These are phyloP conservation scores for Xiphydria camelus DNA, from an alignment of 2,888 invertebrate species.

Conservation along the genomic window DNA sequence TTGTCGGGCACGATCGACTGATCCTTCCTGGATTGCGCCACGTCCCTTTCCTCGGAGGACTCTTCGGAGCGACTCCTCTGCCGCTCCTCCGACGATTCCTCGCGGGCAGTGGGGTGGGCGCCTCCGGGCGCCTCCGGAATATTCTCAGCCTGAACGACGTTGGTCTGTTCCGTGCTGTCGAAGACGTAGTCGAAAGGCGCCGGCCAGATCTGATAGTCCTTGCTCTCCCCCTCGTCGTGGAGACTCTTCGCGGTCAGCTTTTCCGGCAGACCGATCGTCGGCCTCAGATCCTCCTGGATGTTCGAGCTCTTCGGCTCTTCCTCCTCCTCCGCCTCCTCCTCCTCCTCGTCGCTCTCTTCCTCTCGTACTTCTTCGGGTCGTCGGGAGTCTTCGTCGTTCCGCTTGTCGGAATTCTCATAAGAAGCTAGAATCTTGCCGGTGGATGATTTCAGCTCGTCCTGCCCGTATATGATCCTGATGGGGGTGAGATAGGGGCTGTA, in stretches of 20 bases:
- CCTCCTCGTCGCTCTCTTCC: constrained; percentile 6
- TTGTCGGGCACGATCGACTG: background rate
- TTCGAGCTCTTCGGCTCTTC: constrained; percentile 7
- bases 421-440: constrained; percentile 12
- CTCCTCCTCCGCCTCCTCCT: background rate
- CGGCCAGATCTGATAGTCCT: constrained; percentile 40
- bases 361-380: background rate
- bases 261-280: constrained; percentile 24
- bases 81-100: background rate
- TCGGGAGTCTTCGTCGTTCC: background rate
- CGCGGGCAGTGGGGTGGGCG: background rate
- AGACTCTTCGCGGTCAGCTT: constrained; percentile 28
- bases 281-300: constrained; percentile 12
- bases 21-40: too few species aligned
- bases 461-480: constrained; percentile 34
- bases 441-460: constrained; percentile 28
- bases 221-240: constrained; percentile 37
- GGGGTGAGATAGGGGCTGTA: constrained; percentile 39
- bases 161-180: constrained; percentile 36
- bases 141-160: constrained; percentile 14
- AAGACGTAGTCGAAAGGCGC: constrained; percentile 44
- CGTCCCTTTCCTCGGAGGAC: too few species aligned
- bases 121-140: background rate
- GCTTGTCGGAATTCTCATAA: background rate
- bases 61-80: background rate